These are phyloP conservation scores for Anas georgica DNA, from an alignment of 2,797 vertebrate genomes.

Conservation along the genomic window DNA sequence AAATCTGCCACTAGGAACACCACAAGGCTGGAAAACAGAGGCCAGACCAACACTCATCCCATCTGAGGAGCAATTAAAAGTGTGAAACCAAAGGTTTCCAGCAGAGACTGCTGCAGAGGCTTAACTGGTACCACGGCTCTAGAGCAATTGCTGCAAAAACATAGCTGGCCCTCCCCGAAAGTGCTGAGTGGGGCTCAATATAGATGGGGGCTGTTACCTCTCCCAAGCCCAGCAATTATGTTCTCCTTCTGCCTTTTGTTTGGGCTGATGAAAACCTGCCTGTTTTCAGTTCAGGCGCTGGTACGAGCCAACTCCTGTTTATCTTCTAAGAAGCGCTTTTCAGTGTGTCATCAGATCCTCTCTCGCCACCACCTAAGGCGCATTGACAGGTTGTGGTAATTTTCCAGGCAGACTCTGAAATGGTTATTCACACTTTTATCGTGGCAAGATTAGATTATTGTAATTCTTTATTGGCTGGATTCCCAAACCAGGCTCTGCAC, in stretches of 20 bases:
- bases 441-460: slow-evolving; percentile 57
- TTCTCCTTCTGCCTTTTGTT: slow-evolving; percentile 5
- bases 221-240: not conserved
- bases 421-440: slow-evolving; percentile 55
- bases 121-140: not conserved
- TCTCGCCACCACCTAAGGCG: not conserved
- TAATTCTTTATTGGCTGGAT: slow-evolving; percentile 47
- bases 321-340: not conserved
- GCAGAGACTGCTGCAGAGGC: slow-evolving; percentile 39
- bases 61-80: not conserved
- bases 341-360: not conserved
- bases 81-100: slow-evolving; percentile 27
- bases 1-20: not conserved
- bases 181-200: not conserved
- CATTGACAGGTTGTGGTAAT: slow-evolving; percentile 33
- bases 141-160: not conserved
- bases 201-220: not conserved
- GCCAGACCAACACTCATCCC: not conserved
- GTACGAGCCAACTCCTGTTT: not conserved
- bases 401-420: slow-evolving; percentile 58
- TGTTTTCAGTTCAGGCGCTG: not conserved
- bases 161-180: not conserved
- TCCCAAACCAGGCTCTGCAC: slow-evolving; percentile 48
- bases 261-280: not conserved
- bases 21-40: not conserved